Evolutionary conservation across 2,797 vertebrate genomes (phyloP).

Genomic region (Lacerta bilineata): DNA sequence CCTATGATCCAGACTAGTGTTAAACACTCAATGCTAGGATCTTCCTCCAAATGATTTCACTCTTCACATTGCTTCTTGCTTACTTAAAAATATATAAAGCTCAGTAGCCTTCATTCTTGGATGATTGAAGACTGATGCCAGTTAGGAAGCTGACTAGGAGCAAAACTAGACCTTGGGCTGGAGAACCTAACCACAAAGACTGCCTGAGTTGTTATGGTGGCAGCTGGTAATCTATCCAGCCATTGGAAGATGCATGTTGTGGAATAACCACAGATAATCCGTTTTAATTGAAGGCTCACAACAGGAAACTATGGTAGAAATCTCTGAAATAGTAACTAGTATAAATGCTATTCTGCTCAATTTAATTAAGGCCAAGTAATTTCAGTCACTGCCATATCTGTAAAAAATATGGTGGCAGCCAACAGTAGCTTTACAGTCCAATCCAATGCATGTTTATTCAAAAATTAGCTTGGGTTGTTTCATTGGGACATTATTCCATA

Average conservation of each 20-base stretch:
- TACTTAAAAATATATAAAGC: neutral
- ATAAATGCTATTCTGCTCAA: neutral
- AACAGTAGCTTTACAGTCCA: too few relatives aligned
- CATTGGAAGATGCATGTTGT: neutral
- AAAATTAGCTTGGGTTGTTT: neutral
- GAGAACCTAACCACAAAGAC: neutral
- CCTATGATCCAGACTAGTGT: neutral
- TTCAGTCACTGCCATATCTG: neutral
- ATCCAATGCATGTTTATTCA: neutral
- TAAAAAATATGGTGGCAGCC: neutral
- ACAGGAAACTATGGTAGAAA: neutral
- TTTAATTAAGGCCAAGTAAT: constrained; percentile 8
- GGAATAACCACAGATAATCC: neutral
- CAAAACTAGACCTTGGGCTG: neutral
- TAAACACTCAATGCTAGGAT: accelerated
- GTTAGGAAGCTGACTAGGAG: neutral
- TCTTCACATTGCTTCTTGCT: constrained; percentile 1
- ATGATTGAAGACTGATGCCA: neutral
- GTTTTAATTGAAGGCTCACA: neutral
- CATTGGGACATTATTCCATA: neutral
- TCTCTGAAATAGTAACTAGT: neutral
- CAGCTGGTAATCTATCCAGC: neutral
- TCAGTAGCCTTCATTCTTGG: neutral
- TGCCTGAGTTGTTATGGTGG: neutral
- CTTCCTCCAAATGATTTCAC: neutral